A percentile compares a stretch with the other conserved stretches of the same genome.
Evolutionary conservation across 2,888 invertebrate species (phyloP).

Genomic region (Labia minor): DNA sequence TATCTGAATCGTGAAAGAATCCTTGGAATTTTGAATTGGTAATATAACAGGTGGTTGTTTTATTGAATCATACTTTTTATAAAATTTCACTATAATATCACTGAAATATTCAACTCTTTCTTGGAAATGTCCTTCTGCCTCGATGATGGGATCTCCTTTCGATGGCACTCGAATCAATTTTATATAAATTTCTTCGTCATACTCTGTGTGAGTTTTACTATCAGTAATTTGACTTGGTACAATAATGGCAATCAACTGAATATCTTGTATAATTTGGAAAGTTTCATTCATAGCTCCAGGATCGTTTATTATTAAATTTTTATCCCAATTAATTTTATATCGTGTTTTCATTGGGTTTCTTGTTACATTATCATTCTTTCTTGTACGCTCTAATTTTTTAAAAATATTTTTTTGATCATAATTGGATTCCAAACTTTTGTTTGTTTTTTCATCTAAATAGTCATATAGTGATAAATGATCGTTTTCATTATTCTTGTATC

Average conservation of each 20-base stretch:
- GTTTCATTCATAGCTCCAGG: neutral
- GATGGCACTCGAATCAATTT: too few relatives aligned
- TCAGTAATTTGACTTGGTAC: neutral
- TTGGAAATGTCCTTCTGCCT: neutral
- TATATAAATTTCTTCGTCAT: neutral
- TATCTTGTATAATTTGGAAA: neutral
- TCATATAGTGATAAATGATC: too few relatives aligned
- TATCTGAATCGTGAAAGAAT: neutral
- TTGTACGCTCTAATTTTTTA: too few relatives aligned
- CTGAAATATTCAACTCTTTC: neutral
- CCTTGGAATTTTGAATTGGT: neutral
- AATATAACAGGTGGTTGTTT: neutral
- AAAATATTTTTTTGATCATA: too few relatives aligned
- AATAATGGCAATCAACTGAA: neutral
- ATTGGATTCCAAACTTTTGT: too few relatives aligned
- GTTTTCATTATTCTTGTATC: too few relatives aligned
- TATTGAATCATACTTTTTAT: neutral
- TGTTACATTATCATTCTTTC: neutral
- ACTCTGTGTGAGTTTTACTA: neutral
- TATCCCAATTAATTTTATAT: neutral
- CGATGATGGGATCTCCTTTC: neutral
- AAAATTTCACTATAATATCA: neutral
- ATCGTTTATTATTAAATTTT: neutral
- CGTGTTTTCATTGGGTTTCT: neutral
- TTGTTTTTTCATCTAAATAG: too few relatives aligned